Base-by-base conservation (phyloP, 2,888 invertebrate genomes). In the Parnassius smintheus region DNA sequence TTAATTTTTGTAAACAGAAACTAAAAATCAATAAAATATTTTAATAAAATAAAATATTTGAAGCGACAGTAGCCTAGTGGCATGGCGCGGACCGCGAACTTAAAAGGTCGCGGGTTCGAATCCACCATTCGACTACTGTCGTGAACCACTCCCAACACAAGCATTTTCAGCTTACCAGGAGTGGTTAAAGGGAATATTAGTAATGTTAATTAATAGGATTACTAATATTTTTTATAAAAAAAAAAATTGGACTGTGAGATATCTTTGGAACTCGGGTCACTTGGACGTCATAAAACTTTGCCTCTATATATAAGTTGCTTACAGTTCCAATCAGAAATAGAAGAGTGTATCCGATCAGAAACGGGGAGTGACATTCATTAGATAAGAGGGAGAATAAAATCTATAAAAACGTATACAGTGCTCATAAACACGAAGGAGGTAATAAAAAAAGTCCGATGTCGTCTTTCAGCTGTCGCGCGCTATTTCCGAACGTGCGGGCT, bases 371-470 rank as follows among this genome's bases (percentile, higher is more conserved):
- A 87, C 83, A 85, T 83, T 82, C 86, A 82, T 84, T 82, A 82
- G 82, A 83, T 85, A 82, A 83, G 80, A 73, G 64, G 64, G 56
- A 82, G 84, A 88, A 87, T 87, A 86, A 76, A 87, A 89, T 87
- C 87, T 89, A 89, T 88, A 88, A 86, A 86, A 88, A 85, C 87
- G 86, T 85, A 88, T 89, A 89, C 89, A 91, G 89, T 86, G 89
- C 83, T 89, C 88, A 88, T 91, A 91, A 91, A 91, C 90, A 88
- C 83, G 85, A 85, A 81, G 88, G 85, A 84, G 85, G 89, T 82
- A 87, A 88, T 90, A 91, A 91, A 91, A 89, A 91, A 86, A 76
- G 70, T 81, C 80, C 82, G 83, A 85, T 84, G 88, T 86, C 86
- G 86, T 85, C 80, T 83, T 83, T 91, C 91, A 91, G 91, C 91